Evolutionary conservation across 1,140 invertebrate genomes (phyloP), one percentile per base, ranked within the genome.

Genomic region (Stenopsyche tienmushanensis): DNA sequence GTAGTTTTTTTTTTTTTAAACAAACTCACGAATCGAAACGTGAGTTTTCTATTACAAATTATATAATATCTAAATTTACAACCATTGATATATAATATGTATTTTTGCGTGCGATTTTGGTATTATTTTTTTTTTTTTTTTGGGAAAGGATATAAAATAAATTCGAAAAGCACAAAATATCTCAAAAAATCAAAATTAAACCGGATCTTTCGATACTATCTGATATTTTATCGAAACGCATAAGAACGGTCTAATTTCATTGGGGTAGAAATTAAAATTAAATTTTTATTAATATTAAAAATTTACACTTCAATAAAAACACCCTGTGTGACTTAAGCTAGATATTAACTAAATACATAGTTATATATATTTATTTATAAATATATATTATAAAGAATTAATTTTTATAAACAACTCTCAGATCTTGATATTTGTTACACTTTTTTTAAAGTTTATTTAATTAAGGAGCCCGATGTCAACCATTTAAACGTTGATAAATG

Each of bases 311-410:
- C 5, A 47, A 60, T 47, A 47, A 60, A 57, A 60, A 60, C 57
- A 60, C 57, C 57, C 57, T 60, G 57, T 60, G 57, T 60, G 57
- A 60, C 57, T 60, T 60, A 60, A 60, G 57, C 57, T 60, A 60
- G 18, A 60, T 60, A 60, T 29, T 23, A 47, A 60, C 57, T 60
- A 60, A 60, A 57, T 57, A 57, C 54, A 57, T 57, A 57, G 47
- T 55, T 26, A 17, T 55, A 17, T 55, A n/a, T 55, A 25, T 50
- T 50, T 54, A 7, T 54, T 21, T 58, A 21, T n/a, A 58, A 42
- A 42, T 58, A 44, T 41, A 20, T 58, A 15, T 60, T 21, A 57
- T 42, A 34, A 34, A 7, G 5, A 34, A 34, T 34, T 34, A 34
- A 34, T 34, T 7, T 34, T 34, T 7, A 34, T 34, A 34, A 34